Conservation (phyloP, 2,888 invertebrate species). For the Sarcophaga variegata region DNA sequence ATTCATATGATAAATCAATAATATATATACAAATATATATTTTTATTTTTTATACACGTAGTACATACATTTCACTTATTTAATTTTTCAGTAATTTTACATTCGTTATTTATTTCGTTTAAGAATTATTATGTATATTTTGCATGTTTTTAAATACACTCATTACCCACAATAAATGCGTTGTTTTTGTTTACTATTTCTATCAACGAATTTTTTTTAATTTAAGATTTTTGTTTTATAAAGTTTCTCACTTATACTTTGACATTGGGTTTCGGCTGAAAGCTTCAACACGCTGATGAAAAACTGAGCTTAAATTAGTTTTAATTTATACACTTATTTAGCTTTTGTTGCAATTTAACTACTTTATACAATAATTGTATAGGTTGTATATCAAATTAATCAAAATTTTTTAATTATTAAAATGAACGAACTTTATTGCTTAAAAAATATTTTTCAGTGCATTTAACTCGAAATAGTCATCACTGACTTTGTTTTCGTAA, state of each 20-base stretch:
- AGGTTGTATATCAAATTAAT: background rate
- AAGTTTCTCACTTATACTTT: conserved; percentile 10
- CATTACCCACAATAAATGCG: too few species aligned
- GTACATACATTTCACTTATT: too few species aligned
- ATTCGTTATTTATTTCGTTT: too few species aligned
- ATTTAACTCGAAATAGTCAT: background rate
- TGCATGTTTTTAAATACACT: too few species aligned
- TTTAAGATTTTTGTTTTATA: background rate
- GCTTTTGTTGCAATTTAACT: background rate
- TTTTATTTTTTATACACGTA: too few species aligned
- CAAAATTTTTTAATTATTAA: background rate
- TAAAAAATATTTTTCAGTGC: too few species aligned
- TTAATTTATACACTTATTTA: background rate
- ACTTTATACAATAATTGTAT: background rate
- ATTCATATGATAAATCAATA: background rate
- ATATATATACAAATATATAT: too few species aligned
- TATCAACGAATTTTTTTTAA: background rate
- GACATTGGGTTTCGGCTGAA: conserved; percentile 6
- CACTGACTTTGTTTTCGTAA: background rate
- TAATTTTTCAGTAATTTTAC: too few species aligned
- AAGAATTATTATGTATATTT: too few species aligned
- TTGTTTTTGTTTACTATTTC: conserved; percentile 6
- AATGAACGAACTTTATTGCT: too few species aligned
- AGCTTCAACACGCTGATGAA: conserved; percentile 12
- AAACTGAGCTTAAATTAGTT: background rate